A percentile compares a stretch with the other conserved stretches of the same genome.
Conservation (phyloP, 2,888 invertebrate genomes). For the Cheilosia urbana region DNA sequence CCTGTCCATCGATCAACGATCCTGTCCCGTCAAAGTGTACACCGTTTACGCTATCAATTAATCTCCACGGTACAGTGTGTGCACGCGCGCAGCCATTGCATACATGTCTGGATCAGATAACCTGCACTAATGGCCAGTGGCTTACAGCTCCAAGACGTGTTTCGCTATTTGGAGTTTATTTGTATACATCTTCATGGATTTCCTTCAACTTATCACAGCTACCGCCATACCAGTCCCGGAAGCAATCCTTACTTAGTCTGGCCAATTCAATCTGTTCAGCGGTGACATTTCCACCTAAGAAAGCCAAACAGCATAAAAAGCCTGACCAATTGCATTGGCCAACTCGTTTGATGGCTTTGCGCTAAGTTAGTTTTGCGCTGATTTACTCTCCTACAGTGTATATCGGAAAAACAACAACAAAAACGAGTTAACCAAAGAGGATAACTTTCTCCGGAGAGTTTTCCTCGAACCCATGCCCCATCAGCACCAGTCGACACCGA, state of each 20-base stretch:
- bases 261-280: constrained; percentile 53
- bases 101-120: constrained; percentile 70
- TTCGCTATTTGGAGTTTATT: neutral
- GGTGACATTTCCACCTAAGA: constrained; percentile 65
- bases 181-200: constrained; percentile 30
- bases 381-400: constrained; percentile 29
- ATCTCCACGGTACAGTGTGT: constrained; percentile 45
- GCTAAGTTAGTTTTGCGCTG: constrained; percentile 43
- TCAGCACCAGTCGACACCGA: neutral
- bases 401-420: neutral
- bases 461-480: constrained; percentile 21
- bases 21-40: constrained; percentile 71
- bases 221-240: constrained; percentile 51
- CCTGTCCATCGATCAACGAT: constrained; percentile 74
- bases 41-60: constrained; percentile 73
- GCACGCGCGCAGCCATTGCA: constrained; percentile 58
- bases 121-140: constrained; percentile 67
- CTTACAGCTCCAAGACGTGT: constrained; percentile 39
- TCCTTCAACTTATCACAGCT: constrained; percentile 14
- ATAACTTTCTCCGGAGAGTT: constrained; percentile 66
- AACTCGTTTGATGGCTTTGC: constrained; percentile 63
- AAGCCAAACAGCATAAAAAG: constrained; percentile 28
- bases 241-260: constrained; percentile 61
- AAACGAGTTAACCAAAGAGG: constrained; percentile 13
- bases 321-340: constrained; percentile 58